phyloP scores from a whole-genome alignment of 1,140 invertebrate species.

The Achatina immaculata region DNA sequence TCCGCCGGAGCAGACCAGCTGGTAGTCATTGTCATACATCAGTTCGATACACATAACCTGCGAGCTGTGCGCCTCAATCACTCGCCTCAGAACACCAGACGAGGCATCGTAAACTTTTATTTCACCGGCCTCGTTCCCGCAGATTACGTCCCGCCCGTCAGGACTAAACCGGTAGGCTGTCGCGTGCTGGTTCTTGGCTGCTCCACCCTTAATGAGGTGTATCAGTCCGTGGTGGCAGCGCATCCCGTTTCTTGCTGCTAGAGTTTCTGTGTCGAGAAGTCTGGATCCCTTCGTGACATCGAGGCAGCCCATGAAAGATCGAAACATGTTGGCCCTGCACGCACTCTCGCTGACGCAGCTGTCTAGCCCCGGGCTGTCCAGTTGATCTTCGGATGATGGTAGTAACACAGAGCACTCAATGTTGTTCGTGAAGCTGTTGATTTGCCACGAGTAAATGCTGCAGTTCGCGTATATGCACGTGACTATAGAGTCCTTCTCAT shows the following conservation, averaged over 20 bases:
- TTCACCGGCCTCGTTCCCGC: conserved; percentile 26
- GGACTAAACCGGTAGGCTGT: conserved; percentile 17
- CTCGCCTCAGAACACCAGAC: conserved; percentile 16
- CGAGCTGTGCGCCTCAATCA: conserved; percentile 34
- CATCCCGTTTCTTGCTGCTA: background rate
- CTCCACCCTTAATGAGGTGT: conserved; percentile 3
- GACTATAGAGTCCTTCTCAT: conserved; percentile 28
- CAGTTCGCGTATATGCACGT: conserved; percentile 27
- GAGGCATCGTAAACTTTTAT: conserved; percentile 36
- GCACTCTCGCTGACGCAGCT: background rate
- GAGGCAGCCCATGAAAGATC: conserved; percentile 19
- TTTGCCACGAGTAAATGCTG: conserved; percentile 30
- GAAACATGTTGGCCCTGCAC: background rate
- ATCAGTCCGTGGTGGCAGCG: background rate
- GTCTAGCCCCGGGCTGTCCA: background rate
- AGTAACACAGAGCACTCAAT: conserved; percentile 21
- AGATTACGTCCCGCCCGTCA: conserved; percentile 28
- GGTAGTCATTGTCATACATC: conserved; percentile 30
- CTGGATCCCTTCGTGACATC: conserved; percentile 1
- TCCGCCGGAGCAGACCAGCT: conserved; percentile 27
- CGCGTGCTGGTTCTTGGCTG: background rate
- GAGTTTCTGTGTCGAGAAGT: background rate
- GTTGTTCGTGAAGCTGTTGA: background rate
- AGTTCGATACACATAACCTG: conserved; percentile 33
- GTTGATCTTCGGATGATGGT: background rate